Evolutionary conservation across 2,888 invertebrate genomes (phyloP).

Genomic region (Lumbricus terrestris): DNA sequence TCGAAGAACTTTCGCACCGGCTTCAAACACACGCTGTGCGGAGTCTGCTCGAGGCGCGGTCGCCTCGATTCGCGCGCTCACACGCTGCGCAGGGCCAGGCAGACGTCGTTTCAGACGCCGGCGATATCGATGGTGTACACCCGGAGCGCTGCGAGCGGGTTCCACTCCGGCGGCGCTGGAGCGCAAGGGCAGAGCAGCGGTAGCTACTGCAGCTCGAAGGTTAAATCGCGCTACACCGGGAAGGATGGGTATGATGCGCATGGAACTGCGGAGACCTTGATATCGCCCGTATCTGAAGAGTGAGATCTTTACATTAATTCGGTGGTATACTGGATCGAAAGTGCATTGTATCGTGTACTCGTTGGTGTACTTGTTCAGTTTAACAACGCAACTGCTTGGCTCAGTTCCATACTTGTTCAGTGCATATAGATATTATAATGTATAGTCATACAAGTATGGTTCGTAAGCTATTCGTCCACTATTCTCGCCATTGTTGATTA

Average conservation of each 20-base stretch:
- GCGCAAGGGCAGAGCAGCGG: background rate
- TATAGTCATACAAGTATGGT: background rate
- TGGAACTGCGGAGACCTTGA: background rate
- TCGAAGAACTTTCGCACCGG: constrained; percentile 69
- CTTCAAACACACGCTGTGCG: constrained; percentile 44
- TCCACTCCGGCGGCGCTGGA: background rate
- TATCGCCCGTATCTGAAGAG: background rate
- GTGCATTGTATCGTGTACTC: too few species aligned
- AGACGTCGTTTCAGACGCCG: constrained; percentile 14
- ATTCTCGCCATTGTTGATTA: too few species aligned
- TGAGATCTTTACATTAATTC: background rate
- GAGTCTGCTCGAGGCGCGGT: background rate
- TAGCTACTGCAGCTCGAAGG: background rate
- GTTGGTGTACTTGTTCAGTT: background rate
- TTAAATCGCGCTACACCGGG: background rate
- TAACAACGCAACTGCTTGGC: background rate
- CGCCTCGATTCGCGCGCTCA: background rate
- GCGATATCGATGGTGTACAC: constrained; percentile 15
- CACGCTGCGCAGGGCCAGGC: background rate
- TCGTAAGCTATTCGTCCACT: background rate
- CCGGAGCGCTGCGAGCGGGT: constrained; percentile 5
- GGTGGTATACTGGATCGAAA: too few species aligned
- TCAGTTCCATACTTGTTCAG: background rate
- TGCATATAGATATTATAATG: background rate
- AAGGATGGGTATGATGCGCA: background rate